A percentile compares a stretch with the other conserved stretches of the same genome.
These are phyloP conservation scores for Erinaceus europaeus DNA, from an alignment of 2,113 vertebrate species.

Conservation along the genomic window DNA sequence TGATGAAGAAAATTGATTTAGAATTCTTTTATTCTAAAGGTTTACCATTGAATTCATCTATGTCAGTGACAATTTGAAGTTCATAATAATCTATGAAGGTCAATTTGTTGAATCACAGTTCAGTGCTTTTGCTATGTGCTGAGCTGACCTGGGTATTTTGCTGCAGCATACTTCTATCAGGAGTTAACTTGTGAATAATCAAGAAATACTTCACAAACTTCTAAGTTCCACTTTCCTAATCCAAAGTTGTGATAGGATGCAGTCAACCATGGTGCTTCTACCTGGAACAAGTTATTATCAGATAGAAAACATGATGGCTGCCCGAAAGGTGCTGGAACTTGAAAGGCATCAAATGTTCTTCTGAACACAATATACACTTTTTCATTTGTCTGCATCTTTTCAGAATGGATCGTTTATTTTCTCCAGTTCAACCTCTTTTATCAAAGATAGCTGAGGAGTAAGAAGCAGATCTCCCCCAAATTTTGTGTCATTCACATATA, in stretches of 20 bases:
- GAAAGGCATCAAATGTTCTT: constrained; percentile 72
- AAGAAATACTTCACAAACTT: constrained; percentile 82
- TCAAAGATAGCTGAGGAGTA: background rate
- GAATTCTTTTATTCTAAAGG: constrained; percentile 77
- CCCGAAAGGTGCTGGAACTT: constrained; percentile 80
- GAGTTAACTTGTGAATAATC: constrained; percentile 83
- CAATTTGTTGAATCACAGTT: constrained; percentile 80
- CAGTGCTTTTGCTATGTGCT: constrained; percentile 76
- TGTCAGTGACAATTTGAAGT: constrained; percentile 82
- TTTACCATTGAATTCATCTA: constrained; percentile 79
- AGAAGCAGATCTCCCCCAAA: background rate
- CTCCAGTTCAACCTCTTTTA: background rate
- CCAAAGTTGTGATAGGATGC: constrained; percentile 83
- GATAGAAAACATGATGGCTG: constrained; percentile 77
- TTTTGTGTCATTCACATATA: constrained; percentile 1
- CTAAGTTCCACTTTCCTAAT: constrained; percentile 81
- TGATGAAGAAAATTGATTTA: constrained; percentile 72
- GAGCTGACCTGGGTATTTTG: constrained; percentile 69
- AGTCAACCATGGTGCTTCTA: constrained; percentile 83
- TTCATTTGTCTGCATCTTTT: constrained; percentile 44
- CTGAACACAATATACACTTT: constrained; percentile 58
- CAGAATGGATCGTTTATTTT: constrained; percentile 14
- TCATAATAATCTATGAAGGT: constrained; percentile 87
- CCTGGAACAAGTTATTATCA: constrained; percentile 83
- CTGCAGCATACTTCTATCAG: constrained; percentile 85